phyloP scores from a whole-genome alignment of 1,140 invertebrate genomes.

The Zaprionus camerounensis region DNA sequence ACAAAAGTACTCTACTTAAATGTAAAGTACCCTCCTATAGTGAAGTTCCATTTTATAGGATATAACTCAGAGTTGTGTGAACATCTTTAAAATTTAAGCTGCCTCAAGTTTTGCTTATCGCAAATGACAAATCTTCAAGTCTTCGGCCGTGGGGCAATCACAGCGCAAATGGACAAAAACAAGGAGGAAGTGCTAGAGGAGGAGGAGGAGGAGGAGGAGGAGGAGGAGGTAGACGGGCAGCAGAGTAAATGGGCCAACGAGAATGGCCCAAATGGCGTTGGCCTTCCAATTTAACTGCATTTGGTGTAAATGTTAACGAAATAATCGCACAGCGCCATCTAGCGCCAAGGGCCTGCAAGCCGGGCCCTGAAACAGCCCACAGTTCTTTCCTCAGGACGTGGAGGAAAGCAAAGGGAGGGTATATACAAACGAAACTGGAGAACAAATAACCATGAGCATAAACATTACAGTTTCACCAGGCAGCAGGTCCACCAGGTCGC shows the following conservation, averaged over 20 bases:
- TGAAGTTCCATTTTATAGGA: background rate
- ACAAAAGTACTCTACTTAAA: too few relatives aligned
- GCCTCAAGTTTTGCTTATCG: conserved; percentile 53
- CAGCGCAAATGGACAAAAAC: conserved; percentile 34
- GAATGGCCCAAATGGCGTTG: conserved; percentile 41
- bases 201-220: background rate
- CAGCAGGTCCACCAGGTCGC: conserved; percentile 2
- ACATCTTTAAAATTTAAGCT: conserved; percentile 36
- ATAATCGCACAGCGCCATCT: conserved; percentile 69
- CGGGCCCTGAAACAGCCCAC: background rate
- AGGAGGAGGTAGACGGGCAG: background rate
- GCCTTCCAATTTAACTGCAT: conserved; percentile 62
- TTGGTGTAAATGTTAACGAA: conserved; percentile 74
- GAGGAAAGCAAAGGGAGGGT: too few relatives aligned
- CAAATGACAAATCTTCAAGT: conserved; percentile 72
- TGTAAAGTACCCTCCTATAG: too few relatives aligned
- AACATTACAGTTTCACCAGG: conserved; percentile 33
- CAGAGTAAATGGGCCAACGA: conserved; percentile 42
- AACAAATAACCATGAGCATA: conserved; percentile 48
- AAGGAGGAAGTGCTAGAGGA: background rate
- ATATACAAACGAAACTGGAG: background rate
- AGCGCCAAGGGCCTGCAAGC: conserved; percentile 22
- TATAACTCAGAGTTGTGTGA: background rate
- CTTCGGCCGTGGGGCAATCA: conserved; percentile 37
- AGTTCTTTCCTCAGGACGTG: background rate